These are phyloP conservation scores for Thymelicus acteon DNA, from an alignment of 2,888 invertebrate genomes.

Conservation along the genomic window DNA sequence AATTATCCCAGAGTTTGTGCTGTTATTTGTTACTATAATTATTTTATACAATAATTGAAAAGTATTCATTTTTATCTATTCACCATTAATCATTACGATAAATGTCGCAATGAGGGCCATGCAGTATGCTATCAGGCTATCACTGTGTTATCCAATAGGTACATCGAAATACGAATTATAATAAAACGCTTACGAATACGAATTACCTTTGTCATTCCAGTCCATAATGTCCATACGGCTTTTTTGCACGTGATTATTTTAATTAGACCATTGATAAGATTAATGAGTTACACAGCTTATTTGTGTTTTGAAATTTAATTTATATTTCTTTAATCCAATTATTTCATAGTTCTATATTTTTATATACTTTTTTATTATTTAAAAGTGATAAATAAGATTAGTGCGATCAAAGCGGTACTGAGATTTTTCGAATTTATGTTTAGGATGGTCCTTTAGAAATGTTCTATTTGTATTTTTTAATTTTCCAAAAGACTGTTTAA, in stretches of 20 bases:
- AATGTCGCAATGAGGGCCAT: background rate
- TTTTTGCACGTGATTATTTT: background rate
- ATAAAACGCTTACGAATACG: background rate
- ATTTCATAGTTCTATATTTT: background rate
- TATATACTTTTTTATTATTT: background rate
- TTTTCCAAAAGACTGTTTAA: conserved; percentile 5
- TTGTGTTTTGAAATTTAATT: background rate
- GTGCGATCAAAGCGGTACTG: background rate
- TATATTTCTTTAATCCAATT: background rate
- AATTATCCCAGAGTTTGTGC: too few species aligned
- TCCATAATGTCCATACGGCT: background rate
- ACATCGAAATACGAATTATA: conserved; percentile 1
- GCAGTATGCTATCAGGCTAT: background rate
- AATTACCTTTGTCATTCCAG: conserved; percentile 17
- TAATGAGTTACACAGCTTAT: background rate
- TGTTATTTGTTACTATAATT: too few species aligned
- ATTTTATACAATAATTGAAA: too few species aligned
- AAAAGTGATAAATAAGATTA: background rate
- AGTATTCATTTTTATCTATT: too few species aligned
- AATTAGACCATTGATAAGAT: background rate
- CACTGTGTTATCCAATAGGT: conserved; percentile 1
- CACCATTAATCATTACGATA: too few species aligned
- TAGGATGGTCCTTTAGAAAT: background rate
- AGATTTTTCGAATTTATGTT: conserved; percentile 5
- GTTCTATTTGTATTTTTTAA: background rate